These are phyloP conservation scores for Melierax canorus DNA, from an alignment of 2,113 vertebrate genomes.

Conservation along the genomic window DNA sequence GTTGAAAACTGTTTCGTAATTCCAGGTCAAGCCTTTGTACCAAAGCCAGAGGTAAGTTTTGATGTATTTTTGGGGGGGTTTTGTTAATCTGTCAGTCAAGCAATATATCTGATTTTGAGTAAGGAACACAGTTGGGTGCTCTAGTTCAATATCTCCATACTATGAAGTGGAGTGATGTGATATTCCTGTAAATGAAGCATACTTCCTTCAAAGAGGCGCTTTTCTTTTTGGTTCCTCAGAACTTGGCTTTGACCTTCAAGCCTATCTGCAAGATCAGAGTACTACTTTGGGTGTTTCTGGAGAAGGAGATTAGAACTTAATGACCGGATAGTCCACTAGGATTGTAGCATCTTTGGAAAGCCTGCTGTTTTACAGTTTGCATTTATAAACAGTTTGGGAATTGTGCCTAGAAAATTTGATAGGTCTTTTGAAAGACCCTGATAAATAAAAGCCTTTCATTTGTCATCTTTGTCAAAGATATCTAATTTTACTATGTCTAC, in stretches of 20 bases:
- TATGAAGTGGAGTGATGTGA: background rate
- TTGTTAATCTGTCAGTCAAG: background rate
- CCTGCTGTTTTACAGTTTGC: background rate
- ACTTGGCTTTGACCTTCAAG: background rate
- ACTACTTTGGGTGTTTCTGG: background rate
- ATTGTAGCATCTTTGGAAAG: background rate
- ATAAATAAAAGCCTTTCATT: background rate
- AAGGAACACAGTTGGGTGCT: background rate
- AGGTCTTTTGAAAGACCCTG: background rate
- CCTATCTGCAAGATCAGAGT: background rate
- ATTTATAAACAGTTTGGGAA: background rate
- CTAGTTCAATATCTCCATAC: background rate
- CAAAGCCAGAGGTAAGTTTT: slow-evolving; percentile 87
- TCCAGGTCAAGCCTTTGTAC: slow-evolving; percentile 89
- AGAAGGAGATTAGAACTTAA: background rate
- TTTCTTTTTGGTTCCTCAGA: background rate
- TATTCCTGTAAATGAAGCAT: background rate
- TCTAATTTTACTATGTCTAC: background rate
- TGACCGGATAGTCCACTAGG: background rate
- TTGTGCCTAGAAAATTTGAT: background rate
- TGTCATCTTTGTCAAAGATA: background rate
- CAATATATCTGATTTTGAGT: background rate
- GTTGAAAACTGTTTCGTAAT: slow-evolving; percentile 86
- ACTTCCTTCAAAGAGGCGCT: background rate
- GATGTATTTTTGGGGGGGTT: background rate